Conservation (phyloP, 2,797 vertebrate species). For the Trachops cirrhosus region DNA sequence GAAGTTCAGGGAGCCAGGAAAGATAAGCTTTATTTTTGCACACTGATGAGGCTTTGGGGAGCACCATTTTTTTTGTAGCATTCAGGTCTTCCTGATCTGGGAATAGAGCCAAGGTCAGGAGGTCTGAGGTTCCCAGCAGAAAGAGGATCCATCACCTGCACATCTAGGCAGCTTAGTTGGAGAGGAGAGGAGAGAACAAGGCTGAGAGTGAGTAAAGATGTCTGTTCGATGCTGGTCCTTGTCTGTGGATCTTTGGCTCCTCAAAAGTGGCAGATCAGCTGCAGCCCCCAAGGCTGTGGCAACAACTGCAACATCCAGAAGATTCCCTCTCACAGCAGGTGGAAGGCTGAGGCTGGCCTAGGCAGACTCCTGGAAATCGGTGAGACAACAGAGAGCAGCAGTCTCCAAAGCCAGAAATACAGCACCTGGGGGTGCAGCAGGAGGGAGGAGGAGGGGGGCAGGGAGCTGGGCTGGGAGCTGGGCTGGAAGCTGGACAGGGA, state of each 20-base stretch:
- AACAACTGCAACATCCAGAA: not conserved
- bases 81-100: not conserved
- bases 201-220: not conserved
- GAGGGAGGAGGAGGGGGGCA: not conserved
- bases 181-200: not conserved
- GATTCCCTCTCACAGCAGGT: not conserved
- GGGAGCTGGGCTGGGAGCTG: not conserved
- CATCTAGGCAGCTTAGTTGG: not conserved
- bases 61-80: not conserved
- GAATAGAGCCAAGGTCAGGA: not conserved
- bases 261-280: not conserved
- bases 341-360: not conserved
- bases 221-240: not conserved
- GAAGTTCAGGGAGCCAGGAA: not conserved
- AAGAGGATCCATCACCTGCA: not conserved
- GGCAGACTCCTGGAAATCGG: not conserved
- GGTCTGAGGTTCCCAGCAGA: not conserved
- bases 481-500: not conserved
- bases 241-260: not conserved
- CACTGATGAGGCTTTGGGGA: not conserved
- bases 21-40: constrained; percentile 56
- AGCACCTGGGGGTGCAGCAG: not conserved
- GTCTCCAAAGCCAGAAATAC: not conserved
- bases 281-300: not conserved
- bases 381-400: not conserved